Evolutionary conservation across 2,113 vertebrate species (phyloP).

Genomic region (Sus scrofa): DNA sequence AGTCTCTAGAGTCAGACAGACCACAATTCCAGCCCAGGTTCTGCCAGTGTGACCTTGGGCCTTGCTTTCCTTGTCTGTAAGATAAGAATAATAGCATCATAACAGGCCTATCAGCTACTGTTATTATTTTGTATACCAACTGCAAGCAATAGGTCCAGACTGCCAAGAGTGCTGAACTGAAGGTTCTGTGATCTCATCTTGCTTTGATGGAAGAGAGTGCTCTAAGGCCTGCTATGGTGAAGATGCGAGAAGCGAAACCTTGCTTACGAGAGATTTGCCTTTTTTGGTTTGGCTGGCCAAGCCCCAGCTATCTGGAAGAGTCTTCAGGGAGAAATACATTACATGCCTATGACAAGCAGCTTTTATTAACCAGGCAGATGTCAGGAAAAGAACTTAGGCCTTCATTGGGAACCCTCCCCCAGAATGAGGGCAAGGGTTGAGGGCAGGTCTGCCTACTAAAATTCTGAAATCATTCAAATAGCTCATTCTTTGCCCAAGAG

Average conservation of each 20-base stretch:
- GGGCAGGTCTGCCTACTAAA: not conserved
- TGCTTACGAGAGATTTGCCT: not conserved
- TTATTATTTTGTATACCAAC: constrained; percentile 20
- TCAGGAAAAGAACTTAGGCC: not conserved
- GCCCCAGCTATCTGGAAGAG: not conserved
- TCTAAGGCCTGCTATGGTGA: not conserved
- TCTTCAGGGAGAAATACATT: constrained; percentile 30
- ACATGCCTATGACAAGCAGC: not conserved
- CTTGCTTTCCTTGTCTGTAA: constrained; percentile 50
- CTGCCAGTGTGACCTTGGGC: constrained; percentile 15
- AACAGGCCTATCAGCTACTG: constrained; percentile 31
- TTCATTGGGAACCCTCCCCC: not conserved
- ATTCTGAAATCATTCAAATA: constrained; percentile 39
- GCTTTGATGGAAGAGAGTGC: not conserved
- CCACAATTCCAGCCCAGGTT: not conserved
- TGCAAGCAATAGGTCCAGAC: not conserved
- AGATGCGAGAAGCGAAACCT: not conserved
- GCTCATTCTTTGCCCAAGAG: not conserved
- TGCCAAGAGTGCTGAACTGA: constrained; percentile 20
- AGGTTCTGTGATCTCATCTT: constrained; percentile 1
- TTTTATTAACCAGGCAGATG: not conserved
- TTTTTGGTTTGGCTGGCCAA: not conserved
- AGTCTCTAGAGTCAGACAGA: constrained; percentile 55
- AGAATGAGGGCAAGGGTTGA: not conserved
- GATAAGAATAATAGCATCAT: constrained; percentile 15